These are phyloP conservation scores for Sylvia atricapilla DNA, from an alignment of 2,113 vertebrate species.

Conservation along the genomic window DNA sequence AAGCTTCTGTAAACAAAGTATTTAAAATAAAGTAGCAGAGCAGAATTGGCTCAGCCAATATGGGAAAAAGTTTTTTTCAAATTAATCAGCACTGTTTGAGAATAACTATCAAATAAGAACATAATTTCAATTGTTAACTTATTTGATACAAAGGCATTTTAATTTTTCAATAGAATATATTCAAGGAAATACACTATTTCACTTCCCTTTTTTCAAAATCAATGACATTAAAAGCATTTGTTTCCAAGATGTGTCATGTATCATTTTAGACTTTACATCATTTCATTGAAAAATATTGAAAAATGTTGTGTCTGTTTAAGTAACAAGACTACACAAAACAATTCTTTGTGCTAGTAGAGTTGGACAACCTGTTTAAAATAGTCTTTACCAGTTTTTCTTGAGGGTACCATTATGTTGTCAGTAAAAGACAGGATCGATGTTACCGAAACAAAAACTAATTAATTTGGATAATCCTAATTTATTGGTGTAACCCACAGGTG, in stretches of 20 bases:
- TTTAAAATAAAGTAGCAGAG: neutral
- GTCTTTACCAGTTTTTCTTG: neutral
- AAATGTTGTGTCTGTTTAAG: neutral
- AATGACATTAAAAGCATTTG: neutral
- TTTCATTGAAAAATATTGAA: neutral
- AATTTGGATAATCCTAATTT: neutral
- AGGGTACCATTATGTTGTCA: neutral
- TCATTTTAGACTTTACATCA: neutral
- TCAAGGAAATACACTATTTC: neutral
- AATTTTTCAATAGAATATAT: neutral
- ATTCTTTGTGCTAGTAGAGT: neutral
- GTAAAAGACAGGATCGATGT: neutral
- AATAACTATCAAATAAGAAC: neutral
- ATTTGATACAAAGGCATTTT: neutral
- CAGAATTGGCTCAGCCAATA: neutral
- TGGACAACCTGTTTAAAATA: neutral
- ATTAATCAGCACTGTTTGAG: neutral
- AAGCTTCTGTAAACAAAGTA: neutral
- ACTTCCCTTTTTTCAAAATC: neutral
- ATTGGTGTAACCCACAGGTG: neutral
- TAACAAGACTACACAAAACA: neutral
- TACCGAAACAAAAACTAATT: neutral
- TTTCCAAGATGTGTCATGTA: neutral
- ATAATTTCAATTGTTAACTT: neutral
- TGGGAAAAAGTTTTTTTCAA: neutral